Evolutionary conservation across 2,797 vertebrate species (phyloP).

Genomic region (Diglossa cyanea): DNA sequence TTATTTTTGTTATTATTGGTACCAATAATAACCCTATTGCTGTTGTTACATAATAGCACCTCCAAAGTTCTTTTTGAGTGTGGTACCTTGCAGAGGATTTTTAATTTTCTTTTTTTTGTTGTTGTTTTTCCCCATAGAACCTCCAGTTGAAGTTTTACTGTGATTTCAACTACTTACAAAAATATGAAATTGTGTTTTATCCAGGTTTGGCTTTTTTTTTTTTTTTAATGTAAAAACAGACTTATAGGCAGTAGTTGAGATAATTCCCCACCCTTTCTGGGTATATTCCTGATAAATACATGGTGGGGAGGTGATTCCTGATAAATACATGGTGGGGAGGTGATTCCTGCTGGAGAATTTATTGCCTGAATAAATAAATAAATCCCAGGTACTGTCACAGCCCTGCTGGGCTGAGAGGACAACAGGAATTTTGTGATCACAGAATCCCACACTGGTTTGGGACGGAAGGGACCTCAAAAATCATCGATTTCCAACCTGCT

Average conservation of each 20-base stretch:
- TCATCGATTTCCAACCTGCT: fast-evolving
- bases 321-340: background rate
- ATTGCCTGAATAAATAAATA: background rate
- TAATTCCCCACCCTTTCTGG: fast-evolving
- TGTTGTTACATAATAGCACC: background rate
- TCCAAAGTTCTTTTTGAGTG: background rate
- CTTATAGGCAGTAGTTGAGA: background rate
- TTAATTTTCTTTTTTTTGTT: background rate
- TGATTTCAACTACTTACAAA: background rate
- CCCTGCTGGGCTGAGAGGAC: fast-evolving
- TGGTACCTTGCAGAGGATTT: background rate
- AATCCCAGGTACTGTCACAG: background rate
- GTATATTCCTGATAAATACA: background rate
- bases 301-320: background rate
- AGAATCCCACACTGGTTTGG: background rate
- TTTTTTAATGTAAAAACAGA: fast-evolving
- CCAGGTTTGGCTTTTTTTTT: background rate
- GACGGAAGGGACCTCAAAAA: background rate
- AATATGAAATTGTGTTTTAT: background rate
- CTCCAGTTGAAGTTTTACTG: background rate
- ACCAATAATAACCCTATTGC: background rate
- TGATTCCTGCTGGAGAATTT: background rate
- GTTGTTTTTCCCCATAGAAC: fast-evolving
- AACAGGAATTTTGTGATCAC: background rate
- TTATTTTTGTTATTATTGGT: background rate